These are phyloP conservation scores for Zaprionus gabonicus DNA, from an alignment of 1,140 invertebrate genomes.

Conservation along the genomic window DNA sequence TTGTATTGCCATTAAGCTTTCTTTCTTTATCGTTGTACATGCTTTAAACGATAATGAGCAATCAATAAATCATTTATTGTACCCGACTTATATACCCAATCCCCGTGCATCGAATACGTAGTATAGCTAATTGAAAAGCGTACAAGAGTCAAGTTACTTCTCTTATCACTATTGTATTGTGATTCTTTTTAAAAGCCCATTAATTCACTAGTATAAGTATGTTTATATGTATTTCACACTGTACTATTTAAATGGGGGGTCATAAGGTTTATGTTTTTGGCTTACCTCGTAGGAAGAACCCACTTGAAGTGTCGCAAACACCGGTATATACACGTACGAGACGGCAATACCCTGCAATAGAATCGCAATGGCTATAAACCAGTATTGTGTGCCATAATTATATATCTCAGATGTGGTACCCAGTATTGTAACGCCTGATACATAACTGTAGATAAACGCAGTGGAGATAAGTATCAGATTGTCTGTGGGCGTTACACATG, in stretches of 20 bases:
- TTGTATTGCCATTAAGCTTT: not conserved
- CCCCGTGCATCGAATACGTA: not conserved
- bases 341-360: constrained; percentile 89
- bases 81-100: constrained; percentile 6
- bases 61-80: constrained; percentile 27
- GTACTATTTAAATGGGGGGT: not conserved
- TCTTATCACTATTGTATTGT: constrained; percentile 24
- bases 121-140: constrained; percentile 28
- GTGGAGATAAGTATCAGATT: constrained; percentile 41
- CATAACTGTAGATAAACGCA: constrained; percentile 87
- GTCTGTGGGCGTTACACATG: not conserved
- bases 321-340: constrained; percentile 91
- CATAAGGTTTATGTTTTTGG: constrained; percentile 37
- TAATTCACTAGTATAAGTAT: constrained; percentile 6
- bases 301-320: constrained; percentile 91
- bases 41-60: not conserved
- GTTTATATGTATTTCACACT: not conserved
- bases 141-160: constrained; percentile 14
- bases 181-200: constrained; percentile 27
- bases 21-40: not conserved
- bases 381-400: constrained; percentile 93
- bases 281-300: constrained; percentile 93
- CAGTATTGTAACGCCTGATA: constrained; percentile 95
- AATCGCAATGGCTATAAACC: constrained; percentile 89
- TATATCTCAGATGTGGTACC: constrained; percentile 95